Conservation (phyloP, 2,888 invertebrate genomes). For the Spodoptera littoralis region DNA sequence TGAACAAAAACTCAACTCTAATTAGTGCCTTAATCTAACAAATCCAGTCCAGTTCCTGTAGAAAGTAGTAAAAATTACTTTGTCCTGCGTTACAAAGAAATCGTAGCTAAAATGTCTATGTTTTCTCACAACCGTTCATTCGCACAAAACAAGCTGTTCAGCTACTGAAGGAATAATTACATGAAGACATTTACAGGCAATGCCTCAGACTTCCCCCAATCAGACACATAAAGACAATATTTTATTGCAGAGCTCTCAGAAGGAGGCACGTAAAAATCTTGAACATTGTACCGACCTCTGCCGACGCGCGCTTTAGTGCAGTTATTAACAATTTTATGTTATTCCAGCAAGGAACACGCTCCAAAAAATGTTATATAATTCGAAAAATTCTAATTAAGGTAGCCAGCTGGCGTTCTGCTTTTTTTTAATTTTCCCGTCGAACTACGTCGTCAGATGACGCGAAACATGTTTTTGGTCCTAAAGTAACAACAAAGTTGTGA, state of each 20-base stretch:
- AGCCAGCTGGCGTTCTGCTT: conserved; percentile 79
- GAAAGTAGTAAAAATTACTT: not conserved
- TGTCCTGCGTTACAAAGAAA: conserved; percentile 12
- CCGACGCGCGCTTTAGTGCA: conserved; percentile 49
- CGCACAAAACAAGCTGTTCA: conserved; percentile 13
- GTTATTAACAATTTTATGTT: conserved; percentile 69
- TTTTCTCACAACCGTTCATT: not conserved
- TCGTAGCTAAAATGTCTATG: conserved; percentile 6
- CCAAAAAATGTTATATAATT: conserved; percentile 78
- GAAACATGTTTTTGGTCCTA: conserved; percentile 73
- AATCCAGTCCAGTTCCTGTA: no score
- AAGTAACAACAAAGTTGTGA: conserved; percentile 73
- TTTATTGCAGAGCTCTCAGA: conserved; percentile 21
- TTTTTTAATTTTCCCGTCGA: conserved; percentile 83
- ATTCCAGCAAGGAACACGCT: conserved; percentile 61
- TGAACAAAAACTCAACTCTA: no score
- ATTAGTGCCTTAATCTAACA: no score
- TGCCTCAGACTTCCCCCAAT: conserved; percentile 9
- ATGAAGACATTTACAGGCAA: conserved; percentile 7
- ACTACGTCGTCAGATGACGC: conserved; percentile 82
- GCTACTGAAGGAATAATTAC: not conserved
- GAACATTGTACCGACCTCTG: conserved; percentile 38
- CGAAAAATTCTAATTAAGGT: conserved; percentile 86
- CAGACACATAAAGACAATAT: conserved; percentile 20
- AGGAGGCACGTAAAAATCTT: conserved; percentile 35